phyloP scores from a whole-genome alignment of 92 coral and sea anemone genomes.

The Galaxea fascicularis region DNA sequence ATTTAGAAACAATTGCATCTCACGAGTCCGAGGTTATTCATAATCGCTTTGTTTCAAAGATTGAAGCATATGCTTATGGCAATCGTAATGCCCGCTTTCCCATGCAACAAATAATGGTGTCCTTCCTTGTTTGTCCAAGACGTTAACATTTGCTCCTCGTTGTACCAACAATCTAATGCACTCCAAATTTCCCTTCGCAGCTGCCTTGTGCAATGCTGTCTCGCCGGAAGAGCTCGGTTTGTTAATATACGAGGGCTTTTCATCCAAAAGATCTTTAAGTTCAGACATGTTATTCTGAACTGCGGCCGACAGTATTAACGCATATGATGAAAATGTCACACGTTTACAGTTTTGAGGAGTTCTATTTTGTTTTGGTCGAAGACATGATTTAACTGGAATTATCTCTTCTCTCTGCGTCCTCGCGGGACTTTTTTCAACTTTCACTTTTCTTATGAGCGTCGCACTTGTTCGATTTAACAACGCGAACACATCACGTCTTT shows the following conservation, averaged over 20 bases:
- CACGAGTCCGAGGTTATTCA: neutral
- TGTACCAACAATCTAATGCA: constrained; percentile 55
- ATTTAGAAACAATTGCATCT: neutral
- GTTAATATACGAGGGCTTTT: constrained; percentile 70
- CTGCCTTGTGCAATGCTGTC: constrained; percentile 79
- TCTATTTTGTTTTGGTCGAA: neutral
- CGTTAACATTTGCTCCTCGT: constrained; percentile 72
- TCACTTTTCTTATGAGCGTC: constrained; percentile 19
- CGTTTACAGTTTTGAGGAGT: constrained; percentile 24
- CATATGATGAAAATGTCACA: constrained; percentile 78
- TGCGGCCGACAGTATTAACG: constrained; percentile 74
- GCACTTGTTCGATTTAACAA: neutral
- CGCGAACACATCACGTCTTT: neutral
- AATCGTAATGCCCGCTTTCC: constrained; percentile 66
- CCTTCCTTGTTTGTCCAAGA: constrained; percentile 70
- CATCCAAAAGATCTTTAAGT: constrained; percentile 58
- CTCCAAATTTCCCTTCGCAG: constrained; percentile 60
- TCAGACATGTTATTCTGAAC: constrained; percentile 63
- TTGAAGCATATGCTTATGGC: constrained; percentile 67
- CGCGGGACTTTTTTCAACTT: constrained; percentile 22
- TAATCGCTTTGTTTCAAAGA: neutral
- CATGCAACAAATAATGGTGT: constrained; percentile 68
- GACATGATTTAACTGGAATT: constrained; percentile 37
- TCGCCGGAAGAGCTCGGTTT: constrained; percentile 84
- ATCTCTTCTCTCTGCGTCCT: neutral